A percentile compares a stretch with the other conserved stretches of the same genome.
Evolutionary conservation across 1,140 invertebrate species (phyloP).

Genomic region (Drosophila pseudoobscura): DNA sequence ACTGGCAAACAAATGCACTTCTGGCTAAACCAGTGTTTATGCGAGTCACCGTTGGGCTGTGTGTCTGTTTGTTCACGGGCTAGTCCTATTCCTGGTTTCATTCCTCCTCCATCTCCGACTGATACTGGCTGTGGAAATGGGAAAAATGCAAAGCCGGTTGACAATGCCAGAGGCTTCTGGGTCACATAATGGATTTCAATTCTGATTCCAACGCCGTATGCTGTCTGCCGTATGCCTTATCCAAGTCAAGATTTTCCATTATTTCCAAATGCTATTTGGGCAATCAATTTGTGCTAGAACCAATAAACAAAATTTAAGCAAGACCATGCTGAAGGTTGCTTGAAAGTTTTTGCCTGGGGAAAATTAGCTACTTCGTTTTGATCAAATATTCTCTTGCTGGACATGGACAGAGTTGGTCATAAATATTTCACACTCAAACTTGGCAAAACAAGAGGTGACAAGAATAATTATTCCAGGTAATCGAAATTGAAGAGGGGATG

Average conservation of each 20-base stretch:
- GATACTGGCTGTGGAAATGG: conserved; percentile 15
- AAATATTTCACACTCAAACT: conserved; percentile 24
- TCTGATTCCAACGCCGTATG: too few relatives aligned
- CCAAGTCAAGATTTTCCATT: conserved; percentile 39
- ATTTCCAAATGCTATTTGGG: conserved; percentile 45
- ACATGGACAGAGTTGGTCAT: conserved; percentile 7
- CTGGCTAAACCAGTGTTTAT: conserved; percentile 57
- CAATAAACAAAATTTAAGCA: conserved; percentile 31
- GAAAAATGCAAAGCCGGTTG: conserved; percentile 3
- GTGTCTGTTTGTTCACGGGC: not conserved
- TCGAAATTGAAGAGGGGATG: too few relatives aligned
- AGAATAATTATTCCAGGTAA: too few relatives aligned
- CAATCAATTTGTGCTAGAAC: conserved; percentile 55
- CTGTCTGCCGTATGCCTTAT: too few relatives aligned
- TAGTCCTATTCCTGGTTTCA: not conserved
- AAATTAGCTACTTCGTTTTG: conserved; percentile 29
- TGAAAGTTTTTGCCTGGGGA: conserved; percentile 15
- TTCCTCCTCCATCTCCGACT: not conserved
- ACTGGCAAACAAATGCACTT: conserved; percentile 39
- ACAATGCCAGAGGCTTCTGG: too few relatives aligned
- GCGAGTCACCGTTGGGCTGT: conserved; percentile 21
- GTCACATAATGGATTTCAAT: too few relatives aligned
- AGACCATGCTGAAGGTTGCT: conserved; percentile 11
- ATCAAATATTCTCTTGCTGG: conserved; percentile 22
- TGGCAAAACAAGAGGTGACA: too few relatives aligned